These are phyloP conservation scores for Beroe forskalii DNA, from an alignment of 37 sponge, comb jelly and placozoan species.

Conservation along the genomic window DNA sequence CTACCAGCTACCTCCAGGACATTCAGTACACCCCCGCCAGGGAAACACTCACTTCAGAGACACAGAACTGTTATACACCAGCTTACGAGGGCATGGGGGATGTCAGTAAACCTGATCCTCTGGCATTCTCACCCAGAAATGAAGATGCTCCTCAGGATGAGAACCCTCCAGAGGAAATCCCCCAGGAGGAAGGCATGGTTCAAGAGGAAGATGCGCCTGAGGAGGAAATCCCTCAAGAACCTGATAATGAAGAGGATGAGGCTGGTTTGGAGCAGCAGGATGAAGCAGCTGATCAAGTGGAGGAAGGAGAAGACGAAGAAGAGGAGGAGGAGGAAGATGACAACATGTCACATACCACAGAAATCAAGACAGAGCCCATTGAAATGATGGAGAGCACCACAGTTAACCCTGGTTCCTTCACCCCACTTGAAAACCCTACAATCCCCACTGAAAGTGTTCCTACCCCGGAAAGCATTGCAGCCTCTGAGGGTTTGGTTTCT, in stretches of 20 bases:
- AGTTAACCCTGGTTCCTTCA: background rate
- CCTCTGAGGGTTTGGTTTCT: background rate
- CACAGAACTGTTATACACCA: background rate
- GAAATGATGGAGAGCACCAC: background rate
- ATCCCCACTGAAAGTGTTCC: background rate
- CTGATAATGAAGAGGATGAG: background rate
- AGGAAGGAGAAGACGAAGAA: background rate
- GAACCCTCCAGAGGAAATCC: background rate
- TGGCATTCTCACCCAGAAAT: background rate
- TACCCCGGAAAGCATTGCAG: background rate
- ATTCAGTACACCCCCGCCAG: conserved; percentile 11
- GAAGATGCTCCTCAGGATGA: background rate
- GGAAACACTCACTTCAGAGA: conserved; percentile 28
- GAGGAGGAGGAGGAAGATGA: background rate
- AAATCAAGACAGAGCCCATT: background rate
- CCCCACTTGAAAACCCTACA: background rate
- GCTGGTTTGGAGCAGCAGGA: background rate
- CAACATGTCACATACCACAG: background rate
- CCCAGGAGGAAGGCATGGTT: background rate
- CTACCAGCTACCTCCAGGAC: background rate
- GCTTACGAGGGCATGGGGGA: background rate
- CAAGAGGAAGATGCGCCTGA: background rate
- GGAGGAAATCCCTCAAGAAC: background rate
- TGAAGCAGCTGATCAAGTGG: background rate
- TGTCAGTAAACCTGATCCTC: background rate